Percentiles rank a stretch among this genome's conserved stretches.
phyloP scores from a whole-genome alignment of 2,113 vertebrate species.

The Aramus guarauna region DNA sequence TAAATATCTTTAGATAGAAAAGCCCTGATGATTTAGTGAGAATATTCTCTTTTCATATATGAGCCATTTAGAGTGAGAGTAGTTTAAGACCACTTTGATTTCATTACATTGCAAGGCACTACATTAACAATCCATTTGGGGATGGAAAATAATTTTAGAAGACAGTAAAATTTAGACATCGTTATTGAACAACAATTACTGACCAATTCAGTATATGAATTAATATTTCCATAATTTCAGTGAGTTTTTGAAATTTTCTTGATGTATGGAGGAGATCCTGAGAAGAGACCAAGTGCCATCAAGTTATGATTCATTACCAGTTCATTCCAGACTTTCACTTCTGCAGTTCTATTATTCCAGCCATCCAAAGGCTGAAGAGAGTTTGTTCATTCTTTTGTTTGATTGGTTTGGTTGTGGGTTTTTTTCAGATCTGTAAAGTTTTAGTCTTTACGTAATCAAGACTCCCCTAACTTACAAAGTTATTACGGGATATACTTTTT shows the following conservation, averaged over 20 bases:
- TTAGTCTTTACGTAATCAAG: not conserved
- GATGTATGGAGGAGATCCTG: not conserved
- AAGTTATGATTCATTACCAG: not conserved
- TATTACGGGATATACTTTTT: not conserved
- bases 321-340: not conserved
- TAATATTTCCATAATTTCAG: not conserved
- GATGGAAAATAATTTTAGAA: not conserved
- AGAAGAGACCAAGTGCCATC: not conserved
- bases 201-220: not conserved
- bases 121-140: not conserved
- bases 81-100: not conserved
- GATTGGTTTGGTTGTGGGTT: accelerated
- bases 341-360: not conserved
- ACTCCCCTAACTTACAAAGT: not conserved
- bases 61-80: not conserved
- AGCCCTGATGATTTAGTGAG: not conserved
- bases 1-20: not conserved
- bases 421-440: not conserved
- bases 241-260: not conserved
- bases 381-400: not conserved
- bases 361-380: not conserved
- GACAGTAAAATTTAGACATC: not conserved
- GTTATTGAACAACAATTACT: not conserved
- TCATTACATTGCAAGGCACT: not conserved
- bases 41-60: not conserved